Conservation (phyloP, 2,888 invertebrate genomes). For the Cataglyphis altisquamis region DNA sequence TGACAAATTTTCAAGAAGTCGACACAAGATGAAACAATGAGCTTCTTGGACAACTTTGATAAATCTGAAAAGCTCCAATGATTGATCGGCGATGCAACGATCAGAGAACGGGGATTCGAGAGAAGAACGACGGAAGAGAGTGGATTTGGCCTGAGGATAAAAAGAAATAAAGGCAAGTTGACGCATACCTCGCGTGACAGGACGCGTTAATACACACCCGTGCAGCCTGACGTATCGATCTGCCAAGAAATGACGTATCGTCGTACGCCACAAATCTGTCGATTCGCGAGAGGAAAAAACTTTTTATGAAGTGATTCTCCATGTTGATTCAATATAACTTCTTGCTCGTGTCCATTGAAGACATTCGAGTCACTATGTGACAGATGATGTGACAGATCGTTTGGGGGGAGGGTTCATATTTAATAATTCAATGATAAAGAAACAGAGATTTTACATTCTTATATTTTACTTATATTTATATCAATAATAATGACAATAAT, state of each 20-base stretch:
- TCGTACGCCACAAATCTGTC: constrained; percentile 71
- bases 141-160: constrained; percentile 43
- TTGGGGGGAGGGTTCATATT: neutral
- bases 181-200: constrained; percentile 74
- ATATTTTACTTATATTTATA: neutral
- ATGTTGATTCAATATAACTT: constrained; percentile 58
- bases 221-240: constrained; percentile 61
- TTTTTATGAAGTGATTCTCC: constrained; percentile 68
- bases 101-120: neutral
- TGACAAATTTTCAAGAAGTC: neutral
- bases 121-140: constrained; percentile 19
- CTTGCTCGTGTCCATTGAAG: constrained; percentile 50
- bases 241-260: constrained; percentile 77
- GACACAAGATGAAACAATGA: constrained; percentile 62
- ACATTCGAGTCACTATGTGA: neutral
- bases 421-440: neutral
- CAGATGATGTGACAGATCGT: neutral
- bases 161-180: constrained; percentile 69
- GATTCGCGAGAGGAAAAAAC: constrained; percentile 73
- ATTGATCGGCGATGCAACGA: constrained; percentile 48
- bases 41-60: constrained; percentile 61
- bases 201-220: constrained; percentile 73
- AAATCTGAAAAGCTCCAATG: constrained; percentile 60
- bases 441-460: neutral
- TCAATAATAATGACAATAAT: neutral